Conservation (phyloP, 2,113 vertebrate genomes). For the Serinus canaria region DNA sequence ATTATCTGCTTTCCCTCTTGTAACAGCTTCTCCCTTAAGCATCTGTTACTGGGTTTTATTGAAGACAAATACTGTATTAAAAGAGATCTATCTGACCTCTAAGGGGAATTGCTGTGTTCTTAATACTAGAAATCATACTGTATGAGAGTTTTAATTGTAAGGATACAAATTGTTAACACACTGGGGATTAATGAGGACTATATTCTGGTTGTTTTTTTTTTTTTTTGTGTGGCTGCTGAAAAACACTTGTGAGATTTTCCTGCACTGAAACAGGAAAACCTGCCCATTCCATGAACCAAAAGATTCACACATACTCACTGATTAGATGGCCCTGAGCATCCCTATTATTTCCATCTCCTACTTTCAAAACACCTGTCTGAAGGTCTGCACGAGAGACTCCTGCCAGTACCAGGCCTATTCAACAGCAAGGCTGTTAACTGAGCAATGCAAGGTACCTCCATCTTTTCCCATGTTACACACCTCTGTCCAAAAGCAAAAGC, state of each 20-base stretch:
- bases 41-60: not conserved
- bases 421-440: not conserved
- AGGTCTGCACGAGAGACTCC: not conserved
- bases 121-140: not conserved
- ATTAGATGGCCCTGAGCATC: not conserved
- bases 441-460: not conserved
- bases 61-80: not conserved
- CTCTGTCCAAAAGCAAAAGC: constrained; percentile 42
- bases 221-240: not conserved
- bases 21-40: not conserved
- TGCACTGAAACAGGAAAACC: not conserved
- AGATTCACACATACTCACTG: not conserved
- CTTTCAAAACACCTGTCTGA: not conserved
- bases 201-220: not conserved
- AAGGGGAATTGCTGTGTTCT: not conserved
- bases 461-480: not conserved
- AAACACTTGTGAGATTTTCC: not conserved
- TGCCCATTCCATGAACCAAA: not conserved
- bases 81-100: not conserved
- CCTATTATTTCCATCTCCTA: not conserved
- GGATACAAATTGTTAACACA: not conserved
- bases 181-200: not conserved
- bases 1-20: not conserved
- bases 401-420: not conserved
- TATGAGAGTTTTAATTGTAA: not conserved